Percentiles rank a stretch among this genome's conserved stretches.
These are phyloP conservation scores for Liopterus haemorrhoidalis DNA, from an alignment of 2,888 invertebrate genomes.

Conservation along the genomic window DNA sequence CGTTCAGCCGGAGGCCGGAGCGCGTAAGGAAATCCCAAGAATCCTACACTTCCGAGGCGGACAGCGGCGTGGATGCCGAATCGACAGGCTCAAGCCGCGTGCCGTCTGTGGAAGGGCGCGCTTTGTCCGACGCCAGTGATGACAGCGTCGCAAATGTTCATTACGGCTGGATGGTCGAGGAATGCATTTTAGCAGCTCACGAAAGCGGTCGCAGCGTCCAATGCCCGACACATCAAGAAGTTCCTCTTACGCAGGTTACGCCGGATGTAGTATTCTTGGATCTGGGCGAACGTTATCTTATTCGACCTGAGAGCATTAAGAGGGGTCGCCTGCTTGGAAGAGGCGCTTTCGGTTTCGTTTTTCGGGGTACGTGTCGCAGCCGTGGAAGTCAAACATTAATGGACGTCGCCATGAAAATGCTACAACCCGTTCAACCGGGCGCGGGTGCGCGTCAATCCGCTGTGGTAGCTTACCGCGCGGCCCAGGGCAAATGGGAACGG, in stretches of 20 bases:
- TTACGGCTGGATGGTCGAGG: slow-evolving; percentile 90
- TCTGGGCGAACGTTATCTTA: slow-evolving; percentile 72
- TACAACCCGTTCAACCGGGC: slow-evolving; percentile 89
- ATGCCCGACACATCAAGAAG: slow-evolving; percentile 76
- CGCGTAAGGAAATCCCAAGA: slow-evolving; percentile 58
- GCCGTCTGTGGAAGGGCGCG: slow-evolving; percentile 76
- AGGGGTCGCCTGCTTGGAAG: slow-evolving; percentile 75
- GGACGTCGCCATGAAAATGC: slow-evolving; percentile 89
- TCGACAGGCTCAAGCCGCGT: slow-evolving; percentile 73
- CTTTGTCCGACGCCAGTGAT: slow-evolving; percentile 42
- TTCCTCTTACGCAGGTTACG: slow-evolving; percentile 72
- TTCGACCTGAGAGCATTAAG: slow-evolving; percentile 75
- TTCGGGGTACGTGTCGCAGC: slow-evolving; percentile 67
- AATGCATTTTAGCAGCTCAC: slow-evolving; percentile 87
- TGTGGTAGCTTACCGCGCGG: slow-evolving; percentile 52
- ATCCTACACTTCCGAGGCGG: slow-evolving; percentile 74
- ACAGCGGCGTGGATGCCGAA: slow-evolving; percentile 83
- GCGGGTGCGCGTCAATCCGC: slow-evolving; percentile 61
- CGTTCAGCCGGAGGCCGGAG: no score
- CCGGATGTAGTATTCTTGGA: slow-evolving; percentile 92
- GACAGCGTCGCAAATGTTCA: slow-evolving; percentile 40
- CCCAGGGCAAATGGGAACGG: slow-evolving; percentile 79
- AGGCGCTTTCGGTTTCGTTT: slow-evolving; percentile 98
- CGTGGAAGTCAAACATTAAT: slow-evolving; percentile 52
- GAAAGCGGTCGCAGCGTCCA: slow-evolving; percentile 58